Conservation (phyloP, 2,113 vertebrate genomes). For the Dasypus novemcinctus region DNA sequence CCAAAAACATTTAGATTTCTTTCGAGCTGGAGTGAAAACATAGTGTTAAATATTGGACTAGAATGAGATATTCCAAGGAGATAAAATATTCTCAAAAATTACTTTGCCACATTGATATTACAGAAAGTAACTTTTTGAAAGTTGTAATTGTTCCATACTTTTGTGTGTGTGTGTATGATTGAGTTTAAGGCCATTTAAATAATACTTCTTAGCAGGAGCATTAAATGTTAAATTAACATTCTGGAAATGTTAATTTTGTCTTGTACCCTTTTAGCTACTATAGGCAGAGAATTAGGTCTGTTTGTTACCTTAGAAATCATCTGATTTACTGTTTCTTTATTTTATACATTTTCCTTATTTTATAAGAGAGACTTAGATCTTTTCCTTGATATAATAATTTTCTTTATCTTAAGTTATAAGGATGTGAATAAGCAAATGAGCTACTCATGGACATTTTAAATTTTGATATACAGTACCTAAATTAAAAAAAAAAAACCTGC, state of each 20-base stretch:
- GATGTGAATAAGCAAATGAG: neutral
- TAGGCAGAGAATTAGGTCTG: neutral
- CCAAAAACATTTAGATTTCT: neutral
- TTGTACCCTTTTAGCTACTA: neutral
- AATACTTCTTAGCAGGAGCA: neutral
- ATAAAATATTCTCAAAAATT: neutral
- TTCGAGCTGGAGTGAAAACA: neutral
- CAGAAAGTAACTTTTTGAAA: neutral
- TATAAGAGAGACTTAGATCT: neutral
- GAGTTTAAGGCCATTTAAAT: neutral
- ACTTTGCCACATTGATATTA: neutral
- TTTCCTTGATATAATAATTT: neutral
- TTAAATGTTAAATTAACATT: neutral
- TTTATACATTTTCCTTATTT: neutral
- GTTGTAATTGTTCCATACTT: neutral
- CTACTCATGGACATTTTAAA: conserved; percentile 13
- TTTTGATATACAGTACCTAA: neutral
- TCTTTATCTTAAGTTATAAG: neutral
- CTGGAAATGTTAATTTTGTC: neutral
- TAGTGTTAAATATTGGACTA: neutral
- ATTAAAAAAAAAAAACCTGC: neutral
- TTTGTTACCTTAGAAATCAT: neutral
- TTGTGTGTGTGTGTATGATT: neutral
- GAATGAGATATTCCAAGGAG: neutral
- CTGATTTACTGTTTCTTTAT: neutral